These are phyloP conservation scores for Scleropages formosus DNA, from an alignment of 2,797 vertebrate genomes.

Conservation along the genomic window DNA sequence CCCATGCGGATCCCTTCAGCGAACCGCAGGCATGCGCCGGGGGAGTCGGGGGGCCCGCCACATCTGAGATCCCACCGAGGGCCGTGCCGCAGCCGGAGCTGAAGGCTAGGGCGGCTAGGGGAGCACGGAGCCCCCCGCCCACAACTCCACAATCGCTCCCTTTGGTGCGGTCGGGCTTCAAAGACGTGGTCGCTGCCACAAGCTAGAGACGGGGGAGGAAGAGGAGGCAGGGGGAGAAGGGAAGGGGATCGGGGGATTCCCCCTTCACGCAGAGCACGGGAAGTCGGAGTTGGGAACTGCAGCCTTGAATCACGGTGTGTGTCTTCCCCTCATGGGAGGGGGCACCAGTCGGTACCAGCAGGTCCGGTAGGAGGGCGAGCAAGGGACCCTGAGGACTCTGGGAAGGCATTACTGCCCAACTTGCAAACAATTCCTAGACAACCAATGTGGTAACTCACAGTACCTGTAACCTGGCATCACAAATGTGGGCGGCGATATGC, in stretches of 20 bases:
- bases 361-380: not conserved
- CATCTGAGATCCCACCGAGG: constrained; percentile 84
- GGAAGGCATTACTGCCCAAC: not conserved
- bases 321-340: not conserved
- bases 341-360: too few relatives aligned
- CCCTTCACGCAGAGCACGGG: constrained; percentile 20
- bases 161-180: constrained; percentile 84
- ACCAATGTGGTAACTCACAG: too few relatives aligned
- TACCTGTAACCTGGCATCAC: too few relatives aligned
- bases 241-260: constrained; percentile 47
- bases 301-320: not conserved
- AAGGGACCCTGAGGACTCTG: not conserved
- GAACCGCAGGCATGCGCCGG: constrained; percentile 85
- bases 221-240: constrained; percentile 39
- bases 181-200: constrained; percentile 74
- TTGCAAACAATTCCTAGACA: too few relatives aligned
- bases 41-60: constrained; percentile 77
- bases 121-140: constrained; percentile 37
- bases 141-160: constrained; percentile 68
- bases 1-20: constrained; percentile 67
- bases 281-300: constrained; percentile 44
- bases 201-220: constrained; percentile 58
- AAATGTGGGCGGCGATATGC: too few relatives aligned
- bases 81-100: constrained; percentile 73
- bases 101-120: constrained; percentile 70